These are phyloP conservation scores for Heliconius ethilla DNA, from an alignment of 2,888 invertebrate species.

Conservation along the genomic window DNA sequence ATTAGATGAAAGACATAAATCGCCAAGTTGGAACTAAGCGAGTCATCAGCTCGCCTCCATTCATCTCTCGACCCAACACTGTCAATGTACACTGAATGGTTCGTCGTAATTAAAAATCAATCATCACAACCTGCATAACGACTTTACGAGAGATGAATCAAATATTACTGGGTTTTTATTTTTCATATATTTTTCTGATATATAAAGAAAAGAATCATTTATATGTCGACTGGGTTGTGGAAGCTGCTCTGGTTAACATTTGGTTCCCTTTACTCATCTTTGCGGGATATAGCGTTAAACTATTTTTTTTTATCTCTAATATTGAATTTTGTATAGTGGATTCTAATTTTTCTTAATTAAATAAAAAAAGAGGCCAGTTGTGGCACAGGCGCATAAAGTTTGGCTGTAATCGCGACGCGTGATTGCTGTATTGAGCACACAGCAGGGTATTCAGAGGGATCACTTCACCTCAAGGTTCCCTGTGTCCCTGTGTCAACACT, in stretches of 20 bases:
- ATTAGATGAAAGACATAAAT: conserved; percentile 22
- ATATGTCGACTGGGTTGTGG: neutral
- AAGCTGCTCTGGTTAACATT: neutral
- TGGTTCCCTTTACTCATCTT: neutral
- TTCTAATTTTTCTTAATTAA: no score
- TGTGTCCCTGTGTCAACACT: no score
- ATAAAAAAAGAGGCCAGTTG: no score
- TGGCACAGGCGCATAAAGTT: no score
- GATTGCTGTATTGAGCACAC: no score
- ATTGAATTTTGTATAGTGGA: no score
- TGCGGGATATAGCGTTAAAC: neutral
- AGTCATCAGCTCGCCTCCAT: conserved; percentile 27
- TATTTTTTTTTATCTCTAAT: no score
- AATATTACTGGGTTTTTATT: neutral
- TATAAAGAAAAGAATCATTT: neutral
- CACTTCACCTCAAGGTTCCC: no score
- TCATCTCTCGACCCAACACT: conserved; percentile 18
- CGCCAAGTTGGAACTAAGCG: conserved; percentile 12
- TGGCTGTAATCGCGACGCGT: no score
- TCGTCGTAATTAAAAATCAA: conserved; percentile 42
- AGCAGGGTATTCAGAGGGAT: no score
- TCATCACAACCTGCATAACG: conserved; percentile 24
- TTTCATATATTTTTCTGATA: neutral
- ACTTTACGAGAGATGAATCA: conserved; percentile 13
- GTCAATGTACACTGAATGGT: conserved; percentile 25